Conservation (phyloP, 1,140 invertebrate genomes). For the Lethrus apterus region DNA sequence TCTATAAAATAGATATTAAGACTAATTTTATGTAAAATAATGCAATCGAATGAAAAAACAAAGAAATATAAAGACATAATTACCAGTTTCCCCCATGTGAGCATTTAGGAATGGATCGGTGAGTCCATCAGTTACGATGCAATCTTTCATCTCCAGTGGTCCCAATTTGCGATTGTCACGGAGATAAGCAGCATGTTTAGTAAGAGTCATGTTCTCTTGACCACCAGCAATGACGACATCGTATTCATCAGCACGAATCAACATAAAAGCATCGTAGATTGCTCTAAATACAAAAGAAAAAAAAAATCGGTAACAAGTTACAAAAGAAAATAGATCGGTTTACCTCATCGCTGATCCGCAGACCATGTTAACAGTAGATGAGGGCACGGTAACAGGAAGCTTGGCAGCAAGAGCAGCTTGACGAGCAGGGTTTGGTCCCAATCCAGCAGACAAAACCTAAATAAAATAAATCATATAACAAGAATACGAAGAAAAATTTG, state of each 20-base stretch:
- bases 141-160: constrained; percentile 56
- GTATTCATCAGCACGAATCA: constrained; percentile 63
- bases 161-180: constrained; percentile 67
- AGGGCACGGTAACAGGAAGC: constrained; percentile 64
- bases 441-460: constrained; percentile 59
- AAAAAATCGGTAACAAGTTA: constrained; percentile 15
- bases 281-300: constrained; percentile 45
- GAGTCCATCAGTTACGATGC: constrained; percentile 70
- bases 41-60: not conserved
- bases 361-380: constrained; percentile 74
- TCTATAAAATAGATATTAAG: too few relatives aligned
- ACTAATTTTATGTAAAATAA: not conserved
- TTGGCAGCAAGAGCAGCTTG: constrained; percentile 73
- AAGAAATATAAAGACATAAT: constrained; percentile 1
- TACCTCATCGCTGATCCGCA: constrained; percentile 82
- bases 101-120: constrained; percentile 71
- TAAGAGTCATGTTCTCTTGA: constrained; percentile 79
- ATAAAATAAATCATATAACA: constrained; percentile 23
- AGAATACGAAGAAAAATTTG: constrained; percentile 12
- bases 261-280: constrained; percentile 59
- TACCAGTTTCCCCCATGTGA: constrained; percentile 83
- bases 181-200: constrained; percentile 63
- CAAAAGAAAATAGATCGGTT: constrained; percentile 25
- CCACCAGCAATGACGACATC: constrained; percentile 72
- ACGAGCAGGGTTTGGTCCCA: constrained; percentile 81